Evolutionary conservation across 2,113 vertebrate species (phyloP).

Genomic region (Periophthalmodon schlosseri): DNA sequence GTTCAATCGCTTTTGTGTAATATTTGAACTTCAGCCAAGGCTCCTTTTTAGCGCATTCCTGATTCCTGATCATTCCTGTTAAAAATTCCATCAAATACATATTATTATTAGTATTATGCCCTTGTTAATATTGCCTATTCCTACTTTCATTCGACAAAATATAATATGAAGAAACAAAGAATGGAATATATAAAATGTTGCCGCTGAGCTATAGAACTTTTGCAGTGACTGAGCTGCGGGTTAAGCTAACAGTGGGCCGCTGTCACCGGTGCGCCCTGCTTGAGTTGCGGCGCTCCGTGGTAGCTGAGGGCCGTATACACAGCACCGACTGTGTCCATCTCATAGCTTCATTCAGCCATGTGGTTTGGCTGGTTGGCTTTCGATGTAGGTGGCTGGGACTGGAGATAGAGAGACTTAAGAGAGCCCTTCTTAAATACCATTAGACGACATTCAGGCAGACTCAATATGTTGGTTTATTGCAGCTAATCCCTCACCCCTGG

Average conservation of each 20-base stretch:
- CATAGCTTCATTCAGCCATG: constrained; percentile 66
- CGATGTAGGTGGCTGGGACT: constrained; percentile 72
- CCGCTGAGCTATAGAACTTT: constrained; percentile 21
- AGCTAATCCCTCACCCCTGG: constrained; percentile 49
- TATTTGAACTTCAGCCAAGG: no score
- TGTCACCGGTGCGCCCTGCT: constrained; percentile 52
- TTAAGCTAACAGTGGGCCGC: constrained; percentile 57
- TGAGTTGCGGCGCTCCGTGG: constrained; percentile 47
- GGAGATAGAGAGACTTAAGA: constrained; percentile 64
- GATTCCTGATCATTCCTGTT: no score
- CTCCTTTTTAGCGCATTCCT: background rate
- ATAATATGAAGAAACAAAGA: background rate
- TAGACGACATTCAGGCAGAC: constrained; percentile 31
- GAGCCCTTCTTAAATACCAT: constrained; percentile 60
- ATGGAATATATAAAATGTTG: background rate
- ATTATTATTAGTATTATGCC: no score
- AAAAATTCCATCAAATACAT: no score
- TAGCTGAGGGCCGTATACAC: constrained; percentile 54
- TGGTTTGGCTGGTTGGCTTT: constrained; percentile 64
- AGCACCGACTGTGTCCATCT: constrained; percentile 64
- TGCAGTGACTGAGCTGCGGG: constrained; percentile 20
- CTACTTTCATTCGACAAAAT: background rate
- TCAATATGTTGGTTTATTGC: constrained; percentile 36
- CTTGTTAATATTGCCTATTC: background rate
- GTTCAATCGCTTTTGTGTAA: no score